Evolutionary conservation across 1,140 invertebrate genomes (phyloP).

Genomic region (Olivierus martensii): DNA sequence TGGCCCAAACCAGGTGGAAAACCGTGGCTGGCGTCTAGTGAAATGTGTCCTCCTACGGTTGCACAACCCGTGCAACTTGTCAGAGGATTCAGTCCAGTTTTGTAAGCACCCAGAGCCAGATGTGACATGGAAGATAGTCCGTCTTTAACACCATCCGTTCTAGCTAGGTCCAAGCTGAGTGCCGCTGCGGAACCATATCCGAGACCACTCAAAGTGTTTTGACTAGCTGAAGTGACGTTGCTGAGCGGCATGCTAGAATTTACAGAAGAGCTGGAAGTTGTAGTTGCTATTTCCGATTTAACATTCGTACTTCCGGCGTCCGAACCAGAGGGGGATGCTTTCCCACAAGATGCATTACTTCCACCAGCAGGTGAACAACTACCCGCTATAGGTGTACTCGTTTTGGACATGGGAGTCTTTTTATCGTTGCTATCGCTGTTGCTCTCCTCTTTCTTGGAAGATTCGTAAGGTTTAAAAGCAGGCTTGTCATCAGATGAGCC

Average conservation of each 20-base stretch:
- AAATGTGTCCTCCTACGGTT: constrained; percentile 19
- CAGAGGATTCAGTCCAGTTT: constrained; percentile 11
- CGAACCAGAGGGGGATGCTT: constrained; percentile 16
- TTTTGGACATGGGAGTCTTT: constrained; percentile 13
- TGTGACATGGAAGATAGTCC: constrained; percentile 4
- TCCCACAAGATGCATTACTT: constrained; percentile 12
- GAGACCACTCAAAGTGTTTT: constrained; percentile 18
- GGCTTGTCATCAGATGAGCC: constrained; percentile 13
- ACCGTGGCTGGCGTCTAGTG: constrained; percentile 17
- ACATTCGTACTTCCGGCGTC: constrained; percentile 10
- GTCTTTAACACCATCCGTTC: constrained; percentile 15
- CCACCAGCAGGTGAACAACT: constrained; percentile 6
- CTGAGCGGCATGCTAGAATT: not conserved
- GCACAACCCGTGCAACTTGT: constrained; percentile 16
- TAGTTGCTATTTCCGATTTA: not conserved
- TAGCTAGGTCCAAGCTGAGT: constrained; percentile 12
- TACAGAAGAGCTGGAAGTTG: not conserved
- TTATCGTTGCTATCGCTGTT: constrained; percentile 6
- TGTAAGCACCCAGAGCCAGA: constrained; percentile 13
- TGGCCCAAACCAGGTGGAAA: constrained; percentile 1
- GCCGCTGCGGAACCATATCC: constrained; percentile 15
- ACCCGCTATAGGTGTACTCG: constrained; percentile 1
- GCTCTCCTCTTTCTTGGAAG: constrained; percentile 10
- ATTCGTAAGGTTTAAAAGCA: constrained; percentile 18
- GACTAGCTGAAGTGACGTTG: constrained; percentile 8